Base-by-base conservation (phyloP, 2,888 invertebrate species). In the Lamellibrachia satsuma region DNA sequence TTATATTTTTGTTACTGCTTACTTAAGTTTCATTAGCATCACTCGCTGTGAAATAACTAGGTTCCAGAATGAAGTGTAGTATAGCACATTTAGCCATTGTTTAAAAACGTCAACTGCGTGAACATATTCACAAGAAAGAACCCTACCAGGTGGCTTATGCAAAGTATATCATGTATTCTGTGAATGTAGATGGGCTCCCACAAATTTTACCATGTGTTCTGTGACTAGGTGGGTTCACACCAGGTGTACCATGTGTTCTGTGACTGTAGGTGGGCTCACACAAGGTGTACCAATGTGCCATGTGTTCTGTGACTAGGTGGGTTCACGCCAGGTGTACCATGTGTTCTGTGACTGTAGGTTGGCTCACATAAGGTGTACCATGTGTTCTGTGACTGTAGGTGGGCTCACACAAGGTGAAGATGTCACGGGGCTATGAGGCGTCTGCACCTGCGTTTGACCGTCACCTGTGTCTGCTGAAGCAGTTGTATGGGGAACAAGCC, bases 341-440 rank as follows among this genome's bases (percentile, higher is more conserved):
- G 75, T 75, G 75, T 75, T 22, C 6, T 15, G 0, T 15, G 22
- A 75, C 39, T 39, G 39, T 39, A 39, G 39, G 39, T 39, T 0
- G 39, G 39, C 39, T 39, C 39, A 75, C 75, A 1, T 4, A 55
- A 55, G 9, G 55, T 55, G 55, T 55, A 55, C 55, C 55, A 3
- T 2, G 75, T 75, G n/a, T 75, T 22, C 6, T 75, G 22, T 75
- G 22, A 11, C 91, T 94, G 91, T 94, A 97, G 97, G 99, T 99
- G 90, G 99, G 99, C 11, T 99, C 99, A 0, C 99, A 99, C 96
- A 99, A 99, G 97, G 99, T 99, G 0, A 98, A 98, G 96, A 98
- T 99, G 97, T 99, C 99, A 0, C 97, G 99, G 91, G 99, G 99
- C 0, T 98, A 98, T 96, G 99, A 99, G 97, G 98, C 99, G 1